Evolutionary conservation across 2,888 invertebrate genomes (phyloP).

Genomic region (Diplolepis rosae): DNA sequence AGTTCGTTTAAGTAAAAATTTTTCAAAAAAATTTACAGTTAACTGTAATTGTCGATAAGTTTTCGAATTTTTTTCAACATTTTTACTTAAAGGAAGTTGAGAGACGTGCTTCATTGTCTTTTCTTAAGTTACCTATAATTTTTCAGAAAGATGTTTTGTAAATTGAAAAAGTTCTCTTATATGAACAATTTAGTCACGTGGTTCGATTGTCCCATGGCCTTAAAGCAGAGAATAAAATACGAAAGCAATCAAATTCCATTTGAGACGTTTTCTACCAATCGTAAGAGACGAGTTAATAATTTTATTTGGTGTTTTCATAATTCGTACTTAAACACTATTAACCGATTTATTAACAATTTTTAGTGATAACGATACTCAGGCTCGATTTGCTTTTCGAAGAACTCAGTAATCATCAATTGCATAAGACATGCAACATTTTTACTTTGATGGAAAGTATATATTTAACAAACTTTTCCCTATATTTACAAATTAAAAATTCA

Average conservation of each 20-base stretch:
- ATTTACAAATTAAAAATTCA: constrained; percentile 6
- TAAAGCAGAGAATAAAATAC: too few species aligned
- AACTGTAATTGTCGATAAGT: too few species aligned
- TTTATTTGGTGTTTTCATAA: constrained; percentile 25
- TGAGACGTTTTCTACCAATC: background rate
- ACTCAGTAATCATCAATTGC: background rate
- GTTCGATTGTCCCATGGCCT: too few species aligned
- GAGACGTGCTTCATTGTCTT: too few species aligned
- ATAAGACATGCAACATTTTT: background rate
- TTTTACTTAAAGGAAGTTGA: too few species aligned
- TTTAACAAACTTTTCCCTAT: background rate
- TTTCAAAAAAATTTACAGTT: too few species aligned
- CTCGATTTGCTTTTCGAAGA: background rate
- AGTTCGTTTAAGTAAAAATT: too few species aligned
- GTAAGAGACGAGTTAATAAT: background rate
- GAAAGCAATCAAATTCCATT: background rate
- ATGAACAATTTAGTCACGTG: too few species aligned
- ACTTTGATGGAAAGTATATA: background rate
- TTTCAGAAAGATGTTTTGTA: too few species aligned
- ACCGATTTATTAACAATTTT: background rate
- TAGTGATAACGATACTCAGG: background rate
- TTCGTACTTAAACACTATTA: background rate
- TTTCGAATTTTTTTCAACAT: too few species aligned
- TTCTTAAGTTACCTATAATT: too few species aligned
- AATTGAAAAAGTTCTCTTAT: too few species aligned